phyloP scores from a whole-genome alignment of 2,113 vertebrate species.

The Rhadina sibilatrix region DNA sequence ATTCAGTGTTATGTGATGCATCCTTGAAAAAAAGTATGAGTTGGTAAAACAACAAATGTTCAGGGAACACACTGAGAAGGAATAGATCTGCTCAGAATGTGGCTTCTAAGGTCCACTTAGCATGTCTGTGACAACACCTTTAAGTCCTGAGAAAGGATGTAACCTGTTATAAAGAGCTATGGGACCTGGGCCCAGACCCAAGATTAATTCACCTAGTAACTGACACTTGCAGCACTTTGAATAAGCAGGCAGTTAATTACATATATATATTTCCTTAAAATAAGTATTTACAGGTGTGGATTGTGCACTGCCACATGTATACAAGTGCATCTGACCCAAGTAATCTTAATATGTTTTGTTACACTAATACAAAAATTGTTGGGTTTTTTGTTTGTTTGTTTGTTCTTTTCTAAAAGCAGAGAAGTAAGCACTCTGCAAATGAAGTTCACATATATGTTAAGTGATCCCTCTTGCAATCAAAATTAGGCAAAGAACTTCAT shows the following conservation, averaged over 20 bases:
- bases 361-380: neutral
- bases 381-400: neutral
- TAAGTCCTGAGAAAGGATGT: neutral
- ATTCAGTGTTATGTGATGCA: neutral
- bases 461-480: neutral
- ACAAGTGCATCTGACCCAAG: neutral
- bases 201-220: neutral
- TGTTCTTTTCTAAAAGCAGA: neutral
- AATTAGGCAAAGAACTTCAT: neutral
- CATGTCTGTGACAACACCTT: neutral
- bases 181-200: neutral
- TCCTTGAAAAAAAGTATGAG: neutral
- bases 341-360: neutral
- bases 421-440: neutral
- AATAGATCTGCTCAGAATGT: neutral
- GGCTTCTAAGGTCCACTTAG: neutral
- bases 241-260: neutral
- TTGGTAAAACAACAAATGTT: neutral
- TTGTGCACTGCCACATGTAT: neutral
- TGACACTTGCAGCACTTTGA: neutral
- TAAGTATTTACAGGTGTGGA: fast-evolving
- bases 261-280: neutral
- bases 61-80: neutral
- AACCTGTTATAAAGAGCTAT: neutral
- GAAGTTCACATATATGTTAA: neutral